Evolutionary conservation across 2,113 vertebrate genomes (phyloP).

Genomic region (Aspidoscelis tigris): DNA sequence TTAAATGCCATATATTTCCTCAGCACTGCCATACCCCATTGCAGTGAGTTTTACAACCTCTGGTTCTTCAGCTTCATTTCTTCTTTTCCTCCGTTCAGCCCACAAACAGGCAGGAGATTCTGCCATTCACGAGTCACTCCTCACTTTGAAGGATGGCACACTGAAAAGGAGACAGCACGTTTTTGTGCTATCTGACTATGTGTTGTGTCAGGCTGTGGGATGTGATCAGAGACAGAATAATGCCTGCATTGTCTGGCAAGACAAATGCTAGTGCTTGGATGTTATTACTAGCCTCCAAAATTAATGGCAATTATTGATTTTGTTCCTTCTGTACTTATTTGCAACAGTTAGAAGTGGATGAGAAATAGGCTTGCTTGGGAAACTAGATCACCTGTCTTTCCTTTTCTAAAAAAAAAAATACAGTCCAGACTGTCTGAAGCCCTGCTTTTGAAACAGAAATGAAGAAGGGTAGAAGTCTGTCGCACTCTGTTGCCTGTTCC

Average conservation of each 20-base stretch:
- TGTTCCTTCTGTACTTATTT: not conserved
- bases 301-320: constrained; percentile 25
- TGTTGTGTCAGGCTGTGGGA: constrained; percentile 38
- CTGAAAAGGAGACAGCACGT: constrained; percentile 26
- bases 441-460: not conserved
- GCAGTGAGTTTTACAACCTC: not conserved
- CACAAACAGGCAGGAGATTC: not conserved
- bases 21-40: not conserved
- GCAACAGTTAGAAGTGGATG: not conserved
- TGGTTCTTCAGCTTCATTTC: not conserved
- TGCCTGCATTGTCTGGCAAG: constrained; percentile 16
- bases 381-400: not conserved
- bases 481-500: not conserved
- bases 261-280: constrained; percentile 27
- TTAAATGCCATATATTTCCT: not conserved
- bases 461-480: not conserved
- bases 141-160: constrained; percentile 29
- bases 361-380: not conserved
- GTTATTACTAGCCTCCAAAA: constrained; percentile 25
- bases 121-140: constrained; percentile 19
- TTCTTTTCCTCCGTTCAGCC: not conserved
- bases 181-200: constrained; percentile 24
- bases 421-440: not conserved
- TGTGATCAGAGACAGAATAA: constrained; percentile 27
- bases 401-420: not conserved